Base-by-base conservation (phyloP, 2,797 vertebrate species). In the Leptodactylus fallax region DNA sequence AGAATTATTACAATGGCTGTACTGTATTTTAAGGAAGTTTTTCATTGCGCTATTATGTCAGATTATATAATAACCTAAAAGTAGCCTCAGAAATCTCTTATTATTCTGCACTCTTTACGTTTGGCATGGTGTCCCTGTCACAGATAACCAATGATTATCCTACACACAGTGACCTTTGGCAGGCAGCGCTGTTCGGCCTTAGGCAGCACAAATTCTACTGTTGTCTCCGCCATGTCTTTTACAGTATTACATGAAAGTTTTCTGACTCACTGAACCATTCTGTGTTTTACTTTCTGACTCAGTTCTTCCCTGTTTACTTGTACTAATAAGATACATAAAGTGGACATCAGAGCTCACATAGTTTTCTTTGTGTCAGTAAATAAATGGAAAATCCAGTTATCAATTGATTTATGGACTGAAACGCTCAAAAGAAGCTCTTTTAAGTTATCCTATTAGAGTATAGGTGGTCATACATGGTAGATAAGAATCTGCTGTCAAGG, bases 101-200 rank as follows among this genome's bases (percentile, higher is more conserved):
- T 36, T 2, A 36, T 36, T 36, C 36, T 36, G 36, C 36, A 4
- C 9, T 58, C 53, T 79, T 47, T 79, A 6, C 81, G n/a, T 11
- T 45, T 71, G 25, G 65, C 25, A 23, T 14, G 23, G 21, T 83
- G 81, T 56, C 63, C 45, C 47, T 19, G 10, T 53, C 19, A 82
- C 3, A 69, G n/a, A 56, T n/a, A 72, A 71, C 58, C 47, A 51
- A 56, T 55, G 27, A 51, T 53, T 83, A 71, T 45, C 56, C 6
- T 58, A 47, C 16, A 56, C 25, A 11, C 36, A 25, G 9, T 21
- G 81, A 72, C 82, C 53, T 84, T 74, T 84, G 67, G 27, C 58
- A 81, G 58, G 21, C 58, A 14, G 79, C 45, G 25, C 27, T 45
- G 17, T 80, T 27, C 25, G 13, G 56, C 81, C 65, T 10, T 56